Percentiles rank a stretch among this genome's conserved stretches.
Evolutionary conservation across 1,140 invertebrate species (phyloP).

Genomic region (Macrocentrus cingulum): DNA sequence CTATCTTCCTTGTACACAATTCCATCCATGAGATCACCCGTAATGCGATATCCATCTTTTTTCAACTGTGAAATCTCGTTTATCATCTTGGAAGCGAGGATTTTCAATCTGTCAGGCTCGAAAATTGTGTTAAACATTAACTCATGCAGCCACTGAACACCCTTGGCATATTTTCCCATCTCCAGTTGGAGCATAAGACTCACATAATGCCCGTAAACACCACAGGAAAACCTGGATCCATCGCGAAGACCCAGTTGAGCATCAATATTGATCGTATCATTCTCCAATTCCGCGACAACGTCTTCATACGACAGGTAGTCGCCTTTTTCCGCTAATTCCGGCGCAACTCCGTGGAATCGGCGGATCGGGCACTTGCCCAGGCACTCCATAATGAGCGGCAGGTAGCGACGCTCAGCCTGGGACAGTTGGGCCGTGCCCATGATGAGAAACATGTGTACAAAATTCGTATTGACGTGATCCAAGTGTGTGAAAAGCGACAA

Average conservation of each 20-base stretch:
- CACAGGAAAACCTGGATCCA: conserved; percentile 63
- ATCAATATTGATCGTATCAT: conserved; percentile 68
- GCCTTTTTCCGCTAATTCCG: conserved; percentile 61
- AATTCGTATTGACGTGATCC: conserved; percentile 80
- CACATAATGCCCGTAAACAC: conserved; percentile 64
- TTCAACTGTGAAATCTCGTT: conserved; percentile 76
- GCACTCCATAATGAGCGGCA: conserved; percentile 72
- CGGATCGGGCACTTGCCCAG: conserved; percentile 72
- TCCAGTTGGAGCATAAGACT: conserved; percentile 71
- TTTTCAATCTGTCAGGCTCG: conserved; percentile 71
- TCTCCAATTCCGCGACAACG: conserved; percentile 74
- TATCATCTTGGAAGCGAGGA: conserved; percentile 74
- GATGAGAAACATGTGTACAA: conserved; percentile 71
- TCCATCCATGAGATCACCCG: conserved; percentile 65
- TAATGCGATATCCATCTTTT: conserved; percentile 65
- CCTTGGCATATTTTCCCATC: conserved; percentile 72
- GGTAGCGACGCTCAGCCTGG: conserved; percentile 65
- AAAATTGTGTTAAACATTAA: conserved; percentile 73
- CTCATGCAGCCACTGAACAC: conserved; percentile 76
- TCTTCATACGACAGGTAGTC: conserved; percentile 69
- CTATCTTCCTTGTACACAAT: conserved; percentile 69
- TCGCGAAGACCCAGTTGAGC: conserved; percentile 65
- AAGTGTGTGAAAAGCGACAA: conserved; percentile 77
- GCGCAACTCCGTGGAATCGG: too few relatives aligned
- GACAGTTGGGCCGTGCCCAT: conserved; percentile 73